Conservation (phyloP, 1,140 invertebrate species). For the Luehdorfia chinensis region DNA sequence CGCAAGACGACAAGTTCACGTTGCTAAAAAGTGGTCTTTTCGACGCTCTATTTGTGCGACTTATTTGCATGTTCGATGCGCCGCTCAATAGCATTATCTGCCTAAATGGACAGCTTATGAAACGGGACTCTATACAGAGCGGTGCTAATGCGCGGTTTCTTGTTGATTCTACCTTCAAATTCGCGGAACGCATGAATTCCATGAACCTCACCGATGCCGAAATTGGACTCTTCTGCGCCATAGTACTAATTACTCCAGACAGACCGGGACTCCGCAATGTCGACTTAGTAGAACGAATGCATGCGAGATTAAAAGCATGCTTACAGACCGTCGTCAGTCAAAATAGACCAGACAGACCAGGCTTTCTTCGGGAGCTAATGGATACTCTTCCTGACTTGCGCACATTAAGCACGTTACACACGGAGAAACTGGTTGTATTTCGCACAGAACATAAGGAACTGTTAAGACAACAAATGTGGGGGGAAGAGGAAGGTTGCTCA, state of each 20-base stretch:
- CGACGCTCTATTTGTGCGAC: constrained; percentile 93
- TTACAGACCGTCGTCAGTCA: constrained; percentile 92
- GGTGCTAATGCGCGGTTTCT: constrained; percentile 95
- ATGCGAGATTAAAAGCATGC: constrained; percentile 90
- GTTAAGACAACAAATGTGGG: constrained; percentile 83
- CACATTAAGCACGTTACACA: constrained; percentile 96
- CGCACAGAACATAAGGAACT: constrained; percentile 92
- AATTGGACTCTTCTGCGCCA: constrained; percentile 95
- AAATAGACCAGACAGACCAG: constrained; percentile 88
- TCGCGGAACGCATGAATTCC: constrained; percentile 95
- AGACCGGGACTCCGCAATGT: constrained; percentile 94
- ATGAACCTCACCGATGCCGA: constrained; percentile 94
- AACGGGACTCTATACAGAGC: constrained; percentile 92
- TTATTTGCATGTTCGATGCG: constrained; percentile 96
- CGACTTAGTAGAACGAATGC: constrained; percentile 95
- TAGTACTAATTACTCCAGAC: constrained; percentile 96
- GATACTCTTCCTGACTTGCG: constrained; percentile 96
- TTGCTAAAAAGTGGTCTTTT: constrained; percentile 97
- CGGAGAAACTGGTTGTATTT: constrained; percentile 95
- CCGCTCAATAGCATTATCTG: constrained; percentile 95
- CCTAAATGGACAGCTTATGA: constrained; percentile 93
- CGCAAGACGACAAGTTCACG: constrained; percentile 98
- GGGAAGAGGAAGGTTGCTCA: constrained; percentile 81
- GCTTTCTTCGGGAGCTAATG: constrained; percentile 90
- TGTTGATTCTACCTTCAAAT: constrained; percentile 98